Evolutionary conservation across 2,888 invertebrate species (phyloP).

Genomic region (Nomada ruficornis): DNA sequence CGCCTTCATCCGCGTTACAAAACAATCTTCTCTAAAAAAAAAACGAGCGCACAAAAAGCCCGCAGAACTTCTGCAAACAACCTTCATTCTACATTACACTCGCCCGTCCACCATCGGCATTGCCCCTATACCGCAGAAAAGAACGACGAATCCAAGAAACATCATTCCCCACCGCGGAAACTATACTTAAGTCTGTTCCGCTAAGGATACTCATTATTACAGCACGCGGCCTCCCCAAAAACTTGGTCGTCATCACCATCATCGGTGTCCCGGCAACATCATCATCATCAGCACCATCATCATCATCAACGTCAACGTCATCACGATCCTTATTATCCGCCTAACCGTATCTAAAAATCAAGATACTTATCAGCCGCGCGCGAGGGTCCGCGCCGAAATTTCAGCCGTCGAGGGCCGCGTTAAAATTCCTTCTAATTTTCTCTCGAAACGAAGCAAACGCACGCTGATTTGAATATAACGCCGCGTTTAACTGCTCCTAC

Average conservation of each 20-base stretch:
- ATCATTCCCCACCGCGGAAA: slow-evolving; percentile 11
- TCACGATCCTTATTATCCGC: slow-evolving; percentile 32
- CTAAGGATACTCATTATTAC: slow-evolving; percentile 46
- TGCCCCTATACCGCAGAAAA: background rate
- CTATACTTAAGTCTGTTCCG: slow-evolving; percentile 46
- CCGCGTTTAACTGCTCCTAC: slow-evolving; percentile 68
- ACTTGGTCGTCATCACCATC: slow-evolving; percentile 48
- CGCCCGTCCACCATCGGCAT: background rate
- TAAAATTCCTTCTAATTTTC: slow-evolving; percentile 63
- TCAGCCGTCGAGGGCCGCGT: slow-evolving; percentile 1
- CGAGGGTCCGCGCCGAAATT: background rate
- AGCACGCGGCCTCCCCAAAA: slow-evolving; percentile 35
- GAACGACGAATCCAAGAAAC: slow-evolving; percentile 34
- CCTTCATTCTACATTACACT: too few relatives aligned
- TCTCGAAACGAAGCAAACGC: slow-evolving; percentile 56
- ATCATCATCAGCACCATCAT: slow-evolving; percentile 16
- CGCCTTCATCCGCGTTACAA: background rate
- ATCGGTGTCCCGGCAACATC: slow-evolving; percentile 25
- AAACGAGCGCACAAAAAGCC: background rate
- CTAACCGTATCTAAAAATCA: slow-evolving; percentile 52
- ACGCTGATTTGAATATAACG: slow-evolving; percentile 63
- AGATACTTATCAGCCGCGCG: slow-evolving; percentile 38
- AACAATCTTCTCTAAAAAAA: background rate
- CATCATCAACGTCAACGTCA: slow-evolving; percentile 12
- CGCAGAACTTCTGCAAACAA: background rate